Evolutionary conservation across 1,140 invertebrate genomes (phyloP), one percentile per base, ranked within the genome.

Genomic region (Brachionus paranguensis): DNA sequence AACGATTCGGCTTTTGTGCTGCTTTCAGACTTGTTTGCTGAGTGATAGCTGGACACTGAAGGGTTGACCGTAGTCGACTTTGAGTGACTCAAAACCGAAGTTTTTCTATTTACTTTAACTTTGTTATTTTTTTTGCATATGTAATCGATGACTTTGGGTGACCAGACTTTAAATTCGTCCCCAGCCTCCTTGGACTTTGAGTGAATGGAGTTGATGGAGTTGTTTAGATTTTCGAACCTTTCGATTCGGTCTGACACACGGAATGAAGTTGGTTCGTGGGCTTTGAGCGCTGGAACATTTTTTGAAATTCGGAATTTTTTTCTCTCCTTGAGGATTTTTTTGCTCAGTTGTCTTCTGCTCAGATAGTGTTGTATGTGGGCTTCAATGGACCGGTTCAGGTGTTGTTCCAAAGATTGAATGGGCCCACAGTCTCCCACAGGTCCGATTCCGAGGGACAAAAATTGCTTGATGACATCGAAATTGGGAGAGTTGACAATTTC

Each of bases 131-230:
- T 41, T 43, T 72, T 72, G 11, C 68, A 72, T 20, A 72, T 72
- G 37, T 72, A 72, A 72, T 72, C 68, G 20, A 72, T 72, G 29
- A 72, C 68, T 72, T 72, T 72, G 14, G 68, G 68, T 17, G 68
- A 72, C 68, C 68, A 72, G 17, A 72, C 68, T 43, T 72, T 72
- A 72, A 72, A 72, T n/a, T 72, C 37, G 41, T 72, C 68, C 20
- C 41, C 33, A 37, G 7, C 17, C 7, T 72, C 33, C 17, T 72
- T 72, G 5, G 10, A 2, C 37, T n/a, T 43, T 20, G 29, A 72
- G 43, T 17, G n/a, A 7, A 17, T 43, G 6, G 37, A 20, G 41
- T 43, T 41, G 17, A 43, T 43, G 12, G 68, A 72, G 1, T 72
- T 37, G 37, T 72, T 72, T 0, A 72, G 11, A 24, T 72, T 72